These are phyloP conservation scores for Sipha maydis DNA, from an alignment of 2,888 invertebrate species.

Conservation along the genomic window DNA sequence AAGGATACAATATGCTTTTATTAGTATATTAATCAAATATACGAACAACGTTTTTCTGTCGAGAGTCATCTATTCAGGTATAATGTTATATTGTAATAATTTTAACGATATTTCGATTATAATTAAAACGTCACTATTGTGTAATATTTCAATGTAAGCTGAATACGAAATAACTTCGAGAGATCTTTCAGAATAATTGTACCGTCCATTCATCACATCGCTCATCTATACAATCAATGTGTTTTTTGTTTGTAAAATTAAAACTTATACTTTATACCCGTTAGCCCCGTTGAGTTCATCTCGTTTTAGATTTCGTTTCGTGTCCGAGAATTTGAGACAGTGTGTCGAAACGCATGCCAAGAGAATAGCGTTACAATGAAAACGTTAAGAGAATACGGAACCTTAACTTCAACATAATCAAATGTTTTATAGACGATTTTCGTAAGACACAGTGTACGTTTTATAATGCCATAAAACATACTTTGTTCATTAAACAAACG, in stretches of 20 bases:
- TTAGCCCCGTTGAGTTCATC: neutral
- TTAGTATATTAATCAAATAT: neutral
- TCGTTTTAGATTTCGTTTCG: neutral
- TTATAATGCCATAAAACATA: neutral
- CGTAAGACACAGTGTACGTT: neutral
- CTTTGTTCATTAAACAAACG: neutral
- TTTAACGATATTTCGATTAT: neutral
- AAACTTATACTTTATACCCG: neutral
- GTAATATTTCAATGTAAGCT: too few species aligned
- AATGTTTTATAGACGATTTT: slow-evolving; percentile 3
- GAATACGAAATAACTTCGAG: too few species aligned
- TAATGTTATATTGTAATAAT: neutral
- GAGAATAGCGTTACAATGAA: neutral
- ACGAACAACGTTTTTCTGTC: neutral
- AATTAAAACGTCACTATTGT: neutral
- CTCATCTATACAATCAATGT: neutral
- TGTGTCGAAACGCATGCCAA: neutral
- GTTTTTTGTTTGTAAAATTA: neutral
- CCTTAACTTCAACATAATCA: neutral
- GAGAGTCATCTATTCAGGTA: neutral
- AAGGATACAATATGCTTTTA: neutral
- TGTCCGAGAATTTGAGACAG: neutral
- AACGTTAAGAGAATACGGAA: slow-evolving; percentile 6
- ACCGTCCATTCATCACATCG: neutral
- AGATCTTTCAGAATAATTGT: neutral